Percentiles rank a stretch among this genome's conserved stretches.
phyloP scores from a whole-genome alignment of 2,797 vertebrate species.

The Danio kyathit region DNA sequence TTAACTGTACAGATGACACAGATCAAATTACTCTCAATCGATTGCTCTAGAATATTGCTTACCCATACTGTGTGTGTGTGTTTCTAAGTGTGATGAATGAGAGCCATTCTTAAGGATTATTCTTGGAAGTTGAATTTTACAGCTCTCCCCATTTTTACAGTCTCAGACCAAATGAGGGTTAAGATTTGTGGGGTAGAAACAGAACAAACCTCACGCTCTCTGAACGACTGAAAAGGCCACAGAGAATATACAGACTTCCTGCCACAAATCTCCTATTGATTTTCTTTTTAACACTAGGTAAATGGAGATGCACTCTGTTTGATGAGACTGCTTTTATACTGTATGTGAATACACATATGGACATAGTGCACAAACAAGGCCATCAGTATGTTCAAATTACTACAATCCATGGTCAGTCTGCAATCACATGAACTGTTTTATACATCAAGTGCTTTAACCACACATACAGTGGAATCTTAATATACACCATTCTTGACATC shows the following conservation, averaged over 20 bases:
- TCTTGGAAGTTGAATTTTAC: conserved; percentile 58
- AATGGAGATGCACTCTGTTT: conserved; percentile 59
- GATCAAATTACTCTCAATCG: conserved; percentile 73
- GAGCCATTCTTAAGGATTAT: conserved; percentile 67
- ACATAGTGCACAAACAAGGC: background rate
- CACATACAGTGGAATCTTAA: conserved; percentile 50
- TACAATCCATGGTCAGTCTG: conserved; percentile 20
- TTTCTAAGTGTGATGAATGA: conserved; percentile 67
- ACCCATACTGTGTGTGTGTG: conserved; percentile 46
- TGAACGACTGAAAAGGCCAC: conserved; percentile 56
- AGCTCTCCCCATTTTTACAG: conserved; percentile 46
- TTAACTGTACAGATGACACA: conserved; percentile 68
- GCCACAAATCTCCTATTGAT: conserved; percentile 75
- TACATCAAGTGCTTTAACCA: conserved; percentile 18
- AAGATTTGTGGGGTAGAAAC: conserved; percentile 55
- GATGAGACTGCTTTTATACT: conserved; percentile 48
- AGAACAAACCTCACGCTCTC: conserved; percentile 40
- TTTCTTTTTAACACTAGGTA: conserved; percentile 72
- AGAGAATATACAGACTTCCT: conserved; percentile 62
- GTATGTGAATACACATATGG: conserved; percentile 1
- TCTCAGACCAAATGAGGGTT: conserved; percentile 13
- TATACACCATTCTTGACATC: conserved; percentile 40
- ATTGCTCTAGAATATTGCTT: conserved; percentile 65
- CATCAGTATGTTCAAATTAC: background rate
- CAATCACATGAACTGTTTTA: conserved; percentile 26